phyloP scores from a whole-genome alignment of 92 coral and sea anemone genomes.

The Diadumene lineata region DNA sequence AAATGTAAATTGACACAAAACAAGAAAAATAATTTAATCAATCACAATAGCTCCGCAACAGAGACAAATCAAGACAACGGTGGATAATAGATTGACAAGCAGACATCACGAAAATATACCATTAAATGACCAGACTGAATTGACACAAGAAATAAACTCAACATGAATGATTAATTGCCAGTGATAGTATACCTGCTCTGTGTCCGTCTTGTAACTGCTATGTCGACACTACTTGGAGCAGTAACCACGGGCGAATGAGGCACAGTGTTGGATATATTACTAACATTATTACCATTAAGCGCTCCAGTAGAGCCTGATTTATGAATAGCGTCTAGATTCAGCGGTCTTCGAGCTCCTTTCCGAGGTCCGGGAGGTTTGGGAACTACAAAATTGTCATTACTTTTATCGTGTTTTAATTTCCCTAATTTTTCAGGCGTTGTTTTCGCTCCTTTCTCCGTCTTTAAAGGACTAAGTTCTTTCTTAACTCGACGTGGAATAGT shows the following conservation, averaged over 20 bases:
- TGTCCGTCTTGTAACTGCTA: conserved; percentile 73
- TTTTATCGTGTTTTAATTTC: conserved; percentile 33
- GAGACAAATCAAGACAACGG: too few species aligned
- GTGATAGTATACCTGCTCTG: conserved; percentile 99
- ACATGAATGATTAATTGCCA: too few species aligned
- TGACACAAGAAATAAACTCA: too few species aligned
- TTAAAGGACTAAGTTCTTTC: conserved; percentile 37
- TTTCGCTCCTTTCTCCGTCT: conserved; percentile 42
- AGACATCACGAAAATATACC: too few species aligned
- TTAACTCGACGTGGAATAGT: conserved; percentile 29
- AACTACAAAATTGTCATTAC: conserved; percentile 57
- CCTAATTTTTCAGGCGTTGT: conserved; percentile 43
- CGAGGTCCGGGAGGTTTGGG: conserved; percentile 91
- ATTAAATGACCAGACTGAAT: too few species aligned
- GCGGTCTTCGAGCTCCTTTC: conserved; percentile 77
- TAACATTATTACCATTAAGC: conserved; percentile 25
- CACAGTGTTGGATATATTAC: conserved; percentile 1
- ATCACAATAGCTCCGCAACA: too few species aligned
- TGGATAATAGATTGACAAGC: too few species aligned
- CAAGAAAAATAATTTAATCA: too few species aligned
- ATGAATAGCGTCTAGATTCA: conserved; percentile 60
- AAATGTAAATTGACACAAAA: too few species aligned
- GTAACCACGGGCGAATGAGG: conserved; percentile 45
- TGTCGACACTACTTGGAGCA: conserved; percentile 66
- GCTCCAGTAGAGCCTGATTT: conserved; percentile 54